These are phyloP conservation scores for Malaclemys terrapin DNA, from an alignment of 2,113 vertebrate genomes.

Conservation along the genomic window DNA sequence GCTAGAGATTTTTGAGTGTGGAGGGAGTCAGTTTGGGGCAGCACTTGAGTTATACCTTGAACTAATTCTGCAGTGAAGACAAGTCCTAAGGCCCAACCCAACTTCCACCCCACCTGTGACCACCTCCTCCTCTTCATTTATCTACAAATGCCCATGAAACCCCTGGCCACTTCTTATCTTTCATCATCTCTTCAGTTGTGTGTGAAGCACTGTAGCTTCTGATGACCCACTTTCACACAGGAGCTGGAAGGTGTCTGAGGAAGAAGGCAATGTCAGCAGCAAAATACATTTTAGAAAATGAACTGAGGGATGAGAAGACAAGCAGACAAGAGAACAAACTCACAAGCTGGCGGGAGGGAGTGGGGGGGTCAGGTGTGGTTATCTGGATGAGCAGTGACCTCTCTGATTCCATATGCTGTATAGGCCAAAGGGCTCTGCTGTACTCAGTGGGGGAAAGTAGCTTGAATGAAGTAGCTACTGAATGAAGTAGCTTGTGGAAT, in stretches of 20 bases:
- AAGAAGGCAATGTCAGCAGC: not conserved
- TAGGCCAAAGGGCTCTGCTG: not conserved
- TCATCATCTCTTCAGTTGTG: not conserved
- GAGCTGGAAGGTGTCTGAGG: not conserved
- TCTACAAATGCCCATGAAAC: not conserved
- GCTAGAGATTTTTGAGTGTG: not conserved
- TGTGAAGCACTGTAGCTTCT: not conserved
- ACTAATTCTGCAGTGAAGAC: not conserved
- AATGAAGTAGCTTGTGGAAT: not conserved
- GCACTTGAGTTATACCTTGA: not conserved
- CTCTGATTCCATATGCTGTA: not conserved
- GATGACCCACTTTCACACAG: not conserved
- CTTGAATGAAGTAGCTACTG: not conserved
- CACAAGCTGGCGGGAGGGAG: rapidly evolving
- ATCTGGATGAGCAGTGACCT: not conserved
- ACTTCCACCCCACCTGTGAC: not conserved
- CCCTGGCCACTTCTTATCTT: not conserved
- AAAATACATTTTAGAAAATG: rapidly evolving
- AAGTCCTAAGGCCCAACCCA: not conserved
- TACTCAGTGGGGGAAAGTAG: not conserved
- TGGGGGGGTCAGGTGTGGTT: not conserved
- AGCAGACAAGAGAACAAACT: not conserved
- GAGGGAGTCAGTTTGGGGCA: not conserved
- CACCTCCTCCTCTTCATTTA: not conserved
- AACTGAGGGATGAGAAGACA: not conserved